Evolutionary conservation across 2,113 vertebrate species (phyloP).

Genomic region (Lutjanus erythropterus): DNA sequence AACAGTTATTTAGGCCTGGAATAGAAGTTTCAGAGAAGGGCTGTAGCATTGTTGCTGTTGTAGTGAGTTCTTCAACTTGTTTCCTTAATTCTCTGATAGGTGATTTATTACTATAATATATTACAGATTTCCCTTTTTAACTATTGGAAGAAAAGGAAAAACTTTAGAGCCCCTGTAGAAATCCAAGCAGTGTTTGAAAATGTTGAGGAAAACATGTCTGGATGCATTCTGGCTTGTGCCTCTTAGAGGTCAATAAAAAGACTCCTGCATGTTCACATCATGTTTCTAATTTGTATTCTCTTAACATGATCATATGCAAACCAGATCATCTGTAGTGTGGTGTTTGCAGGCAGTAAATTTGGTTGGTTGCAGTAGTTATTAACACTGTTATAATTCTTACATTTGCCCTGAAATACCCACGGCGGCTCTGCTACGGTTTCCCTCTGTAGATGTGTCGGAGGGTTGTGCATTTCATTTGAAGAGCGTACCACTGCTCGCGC

Average conservation of each 20-base stretch:
- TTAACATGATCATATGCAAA: slow-evolving; percentile 7
- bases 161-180: background rate
- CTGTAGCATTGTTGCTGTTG: too few species aligned
- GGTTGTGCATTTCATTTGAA: slow-evolving; percentile 42
- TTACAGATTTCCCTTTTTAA: too few species aligned
- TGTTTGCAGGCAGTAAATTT: background rate
- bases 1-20: too few species aligned
- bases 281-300: background rate
- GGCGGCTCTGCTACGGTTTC: slow-evolving; percentile 5
- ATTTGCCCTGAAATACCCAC: slow-evolving; percentile 11
- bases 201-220: background rate
- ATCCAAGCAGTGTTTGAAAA: background rate
- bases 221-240: background rate
- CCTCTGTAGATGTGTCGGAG: slow-evolving; percentile 27
- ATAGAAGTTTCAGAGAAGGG: too few species aligned
- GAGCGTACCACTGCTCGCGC: slow-evolving; percentile 33
- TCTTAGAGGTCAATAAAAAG: background rate
- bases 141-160: too few species aligned
- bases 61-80: too few species aligned
- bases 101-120: too few species aligned
- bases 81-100: too few species aligned
- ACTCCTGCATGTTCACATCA: background rate
- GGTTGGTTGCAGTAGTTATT: slow-evolving; percentile 14
- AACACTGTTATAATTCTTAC: slow-evolving; percentile 27
- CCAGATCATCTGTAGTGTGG: slow-evolving; percentile 5